A percentile compares a stretch with the other conserved stretches of the same genome.
phyloP scores from a whole-genome alignment of 2,888 invertebrate genomes.

The Luperina testacea region DNA sequence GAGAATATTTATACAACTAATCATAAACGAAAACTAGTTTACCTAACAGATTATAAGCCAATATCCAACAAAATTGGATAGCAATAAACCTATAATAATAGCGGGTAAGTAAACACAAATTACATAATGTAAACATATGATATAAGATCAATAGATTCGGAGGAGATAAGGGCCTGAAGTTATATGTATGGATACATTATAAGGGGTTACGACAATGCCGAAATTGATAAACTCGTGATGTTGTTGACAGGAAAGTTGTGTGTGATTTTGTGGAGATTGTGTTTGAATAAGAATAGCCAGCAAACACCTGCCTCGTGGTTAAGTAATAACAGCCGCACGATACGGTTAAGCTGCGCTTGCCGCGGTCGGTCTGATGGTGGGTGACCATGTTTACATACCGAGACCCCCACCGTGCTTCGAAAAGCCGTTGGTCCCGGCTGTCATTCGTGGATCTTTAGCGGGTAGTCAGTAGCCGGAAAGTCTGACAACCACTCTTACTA shows the following conservation, averaged over 20 bases:
- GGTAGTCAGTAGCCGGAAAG: too few relatives aligned
- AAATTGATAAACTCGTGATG: conserved; percentile 7
- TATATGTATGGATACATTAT: neutral
- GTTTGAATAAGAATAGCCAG: neutral
- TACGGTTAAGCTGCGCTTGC: too few relatives aligned
- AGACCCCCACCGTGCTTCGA: too few relatives aligned
- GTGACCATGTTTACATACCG: too few relatives aligned
- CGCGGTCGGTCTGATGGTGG: too few relatives aligned
- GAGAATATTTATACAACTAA: conserved; percentile 7
- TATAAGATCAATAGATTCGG: conserved; percentile 15
- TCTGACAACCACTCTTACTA: too few relatives aligned
- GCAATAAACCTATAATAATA: conserved; percentile 40
- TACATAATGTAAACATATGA: conserved; percentile 39
- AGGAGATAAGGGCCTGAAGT: conserved; percentile 1
- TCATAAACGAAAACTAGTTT: conserved; percentile 37
- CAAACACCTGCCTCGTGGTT: neutral
- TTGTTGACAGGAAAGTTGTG: conserved; percentile 11
- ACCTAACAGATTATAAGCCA: conserved; percentile 36
- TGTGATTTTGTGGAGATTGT: neutral
- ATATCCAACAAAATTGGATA: conserved; percentile 43
- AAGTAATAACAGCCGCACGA: neutral
- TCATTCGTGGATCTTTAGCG: too few relatives aligned
- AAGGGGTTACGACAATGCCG: conserved; percentile 11
- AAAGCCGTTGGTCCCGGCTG: too few relatives aligned
- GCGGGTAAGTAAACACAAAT: conserved; percentile 34